Evolutionary conservation across 2,113 vertebrate genomes (phyloP).

Genomic region (Ptilonorhynchus violaceus): DNA sequence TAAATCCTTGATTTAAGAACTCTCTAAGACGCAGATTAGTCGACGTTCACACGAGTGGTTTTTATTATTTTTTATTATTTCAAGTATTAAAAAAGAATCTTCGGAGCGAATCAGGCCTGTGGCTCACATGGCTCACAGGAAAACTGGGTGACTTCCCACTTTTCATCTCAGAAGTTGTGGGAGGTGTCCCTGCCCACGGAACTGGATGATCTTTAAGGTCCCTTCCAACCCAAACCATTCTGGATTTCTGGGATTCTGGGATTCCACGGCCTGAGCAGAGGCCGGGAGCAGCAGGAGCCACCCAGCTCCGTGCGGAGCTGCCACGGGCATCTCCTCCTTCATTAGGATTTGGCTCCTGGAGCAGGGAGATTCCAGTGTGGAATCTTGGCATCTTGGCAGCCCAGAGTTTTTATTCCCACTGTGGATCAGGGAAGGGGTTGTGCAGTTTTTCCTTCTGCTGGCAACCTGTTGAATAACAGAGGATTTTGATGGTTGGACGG

Average conservation of each 20-base stretch:
- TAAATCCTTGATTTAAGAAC: not conserved
- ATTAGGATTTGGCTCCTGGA: not conserved
- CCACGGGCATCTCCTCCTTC: not conserved
- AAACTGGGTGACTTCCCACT: not conserved
- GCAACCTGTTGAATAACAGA: not conserved
- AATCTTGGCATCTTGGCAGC: not conserved
- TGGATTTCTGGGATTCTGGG: not conserved
- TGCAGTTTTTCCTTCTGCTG: not conserved
- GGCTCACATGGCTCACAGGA: fast-evolving
- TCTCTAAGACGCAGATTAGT: not conserved
- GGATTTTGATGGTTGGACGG: not conserved
- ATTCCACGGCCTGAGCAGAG: not conserved
- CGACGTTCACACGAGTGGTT: not conserved
- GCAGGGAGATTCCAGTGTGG: not conserved
- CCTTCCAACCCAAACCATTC: not conserved
- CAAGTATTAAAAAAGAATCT: not conserved
- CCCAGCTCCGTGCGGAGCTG: not conserved
- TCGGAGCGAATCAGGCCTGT: not conserved
- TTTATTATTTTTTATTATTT: not conserved
- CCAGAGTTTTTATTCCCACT: not conserved
- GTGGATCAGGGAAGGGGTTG: not conserved
- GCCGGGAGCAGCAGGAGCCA: not conserved
- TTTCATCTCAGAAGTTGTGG: not conserved
- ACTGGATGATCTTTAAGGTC: not conserved
- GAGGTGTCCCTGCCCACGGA: not conserved